Percentiles rank a stretch among this genome's conserved stretches.
Evolutionary conservation across 2,797 vertebrate species (phyloP).

Genomic region (Anguilla obscura): DNA sequence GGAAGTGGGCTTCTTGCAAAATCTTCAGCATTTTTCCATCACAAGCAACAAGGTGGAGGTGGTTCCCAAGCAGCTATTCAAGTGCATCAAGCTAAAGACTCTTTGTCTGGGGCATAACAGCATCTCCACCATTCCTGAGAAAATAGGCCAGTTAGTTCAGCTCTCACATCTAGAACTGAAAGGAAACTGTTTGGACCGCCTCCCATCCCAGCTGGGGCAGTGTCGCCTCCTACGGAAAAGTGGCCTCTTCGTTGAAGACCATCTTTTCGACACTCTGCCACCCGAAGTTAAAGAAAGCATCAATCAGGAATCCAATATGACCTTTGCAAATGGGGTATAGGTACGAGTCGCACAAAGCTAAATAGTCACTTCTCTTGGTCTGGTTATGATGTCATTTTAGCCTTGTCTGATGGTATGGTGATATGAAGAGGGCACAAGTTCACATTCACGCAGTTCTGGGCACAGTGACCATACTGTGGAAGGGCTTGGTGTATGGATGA

Average conservation of each 20-base stretch:
- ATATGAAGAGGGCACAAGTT: slow-evolving; percentile 11
- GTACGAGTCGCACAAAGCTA: slow-evolving; percentile 29
- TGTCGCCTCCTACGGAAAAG: slow-evolving; percentile 86
- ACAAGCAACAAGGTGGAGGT: slow-evolving; percentile 91
- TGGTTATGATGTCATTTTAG: slow-evolving; percentile 27
- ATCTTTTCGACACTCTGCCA: slow-evolving; percentile 93
- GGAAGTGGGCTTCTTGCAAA: slow-evolving; percentile 90
- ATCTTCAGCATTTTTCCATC: slow-evolving; percentile 91
- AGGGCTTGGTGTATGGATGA: slow-evolving; percentile 40
- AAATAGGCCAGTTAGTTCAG: slow-evolving; percentile 84
- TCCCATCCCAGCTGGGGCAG: slow-evolving; percentile 86
- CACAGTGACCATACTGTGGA: slow-evolving; percentile 13
- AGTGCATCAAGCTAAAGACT: slow-evolving; percentile 90
- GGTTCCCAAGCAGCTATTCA: slow-evolving; percentile 95
- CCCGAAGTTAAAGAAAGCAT: slow-evolving; percentile 91
- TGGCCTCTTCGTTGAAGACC: slow-evolving; percentile 92
- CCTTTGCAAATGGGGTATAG: slow-evolving; percentile 87
- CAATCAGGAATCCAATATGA: slow-evolving; percentile 84
- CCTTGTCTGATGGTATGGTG: slow-evolving; percentile 29
- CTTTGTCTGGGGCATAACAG: slow-evolving; percentile 93
- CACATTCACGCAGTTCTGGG: slow-evolving; percentile 31
- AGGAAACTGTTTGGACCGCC: slow-evolving; percentile 93
- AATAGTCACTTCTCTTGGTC: neutral
- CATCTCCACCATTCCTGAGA: slow-evolving; percentile 86
- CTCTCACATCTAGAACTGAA: slow-evolving; percentile 93